These are phyloP conservation scores for Arbacia lixula DNA, from an alignment of 53 echinoderm and acorn worm species.

Conservation along the genomic window DNA sequence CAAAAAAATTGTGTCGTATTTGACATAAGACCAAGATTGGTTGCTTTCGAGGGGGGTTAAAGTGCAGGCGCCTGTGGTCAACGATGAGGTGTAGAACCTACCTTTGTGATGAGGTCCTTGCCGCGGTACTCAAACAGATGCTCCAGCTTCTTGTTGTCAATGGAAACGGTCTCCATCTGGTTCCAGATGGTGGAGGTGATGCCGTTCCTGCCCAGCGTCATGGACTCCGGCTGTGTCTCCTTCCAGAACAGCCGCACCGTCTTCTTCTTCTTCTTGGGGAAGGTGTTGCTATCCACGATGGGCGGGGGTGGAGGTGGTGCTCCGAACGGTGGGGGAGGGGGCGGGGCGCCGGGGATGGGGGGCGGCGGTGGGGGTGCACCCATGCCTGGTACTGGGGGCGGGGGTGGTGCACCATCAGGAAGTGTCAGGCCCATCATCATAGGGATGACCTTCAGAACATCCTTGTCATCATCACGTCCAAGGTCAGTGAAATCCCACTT, in stretches of 20 bases:
- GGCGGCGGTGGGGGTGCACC: constrained; percentile 61
- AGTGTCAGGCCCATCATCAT: constrained; percentile 27
- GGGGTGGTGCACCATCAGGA: constrained; percentile 59
- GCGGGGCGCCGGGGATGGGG: constrained; percentile 66
- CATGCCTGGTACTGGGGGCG: constrained; percentile 65
- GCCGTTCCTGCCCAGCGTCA: constrained; percentile 67
- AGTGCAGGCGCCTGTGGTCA: no score
- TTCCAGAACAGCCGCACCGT: constrained; percentile 96
- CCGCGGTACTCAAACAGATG: constrained; percentile 94
- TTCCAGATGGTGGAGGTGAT: constrained; percentile 84
- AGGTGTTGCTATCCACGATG: constrained; percentile 30
- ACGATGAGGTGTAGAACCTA: constrained; percentile 50
- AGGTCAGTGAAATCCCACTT: constrained; percentile 95
- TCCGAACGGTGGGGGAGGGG: constrained; percentile 44
- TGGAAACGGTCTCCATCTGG: constrained; percentile 63
- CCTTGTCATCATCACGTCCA: constrained; percentile 76
- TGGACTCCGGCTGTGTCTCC: constrained; percentile 76
- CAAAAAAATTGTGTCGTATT: no score
- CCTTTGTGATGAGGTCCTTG: constrained; percentile 88
- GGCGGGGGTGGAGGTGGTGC: constrained; percentile 68
- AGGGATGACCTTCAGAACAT: constrained; percentile 68
- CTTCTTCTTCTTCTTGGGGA: constrained; percentile 90
- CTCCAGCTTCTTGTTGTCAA: constrained; percentile 92
- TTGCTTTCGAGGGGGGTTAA: no score
- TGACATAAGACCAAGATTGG: no score